phyloP scores from a whole-genome alignment of 2,797 vertebrate genomes.

The Lagorchestes hirsutus region DNA sequence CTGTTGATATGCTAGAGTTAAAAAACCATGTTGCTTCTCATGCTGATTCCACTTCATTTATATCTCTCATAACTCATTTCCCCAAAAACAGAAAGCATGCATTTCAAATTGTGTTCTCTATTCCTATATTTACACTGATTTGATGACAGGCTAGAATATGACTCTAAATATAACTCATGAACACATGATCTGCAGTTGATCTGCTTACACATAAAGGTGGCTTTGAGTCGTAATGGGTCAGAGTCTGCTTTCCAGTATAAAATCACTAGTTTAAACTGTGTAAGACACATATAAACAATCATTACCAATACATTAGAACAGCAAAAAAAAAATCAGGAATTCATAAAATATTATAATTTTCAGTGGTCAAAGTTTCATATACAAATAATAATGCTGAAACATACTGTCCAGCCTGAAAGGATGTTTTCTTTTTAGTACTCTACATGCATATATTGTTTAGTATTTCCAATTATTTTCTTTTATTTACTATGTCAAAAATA shows the following conservation, averaged over 20 bases:
- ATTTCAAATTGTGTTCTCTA: not conserved
- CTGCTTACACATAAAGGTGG: not conserved
- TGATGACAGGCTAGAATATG: not conserved
- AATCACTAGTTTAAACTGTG: not conserved
- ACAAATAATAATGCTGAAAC: not conserved
- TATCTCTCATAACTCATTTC: not conserved
- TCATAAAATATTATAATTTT: constrained; percentile 13
- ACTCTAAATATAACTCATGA: not conserved
- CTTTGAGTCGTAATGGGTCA: not conserved
- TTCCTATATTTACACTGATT: not conserved
- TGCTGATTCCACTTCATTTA: constrained; percentile 18
- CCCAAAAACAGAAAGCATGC: not conserved
- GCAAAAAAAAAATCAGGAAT: constrained; percentile 17
- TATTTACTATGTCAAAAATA: not conserved
- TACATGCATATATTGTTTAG: not conserved
- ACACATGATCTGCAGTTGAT: not conserved
- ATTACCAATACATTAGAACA: constrained; percentile 5
- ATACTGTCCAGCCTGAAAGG: not conserved
- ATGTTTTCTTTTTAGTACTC: not conserved
- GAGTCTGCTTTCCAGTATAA: not conserved
- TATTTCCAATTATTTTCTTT: not conserved
- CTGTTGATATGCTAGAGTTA: not conserved
- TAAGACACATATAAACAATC: not conserved
- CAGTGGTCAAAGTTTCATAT: not conserved
- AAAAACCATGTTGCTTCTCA: not conserved